Percentiles rank a stretch among this genome's conserved stretches.
Evolutionary conservation across 2,113 vertebrate genomes (phyloP).

Genomic region (Arenaria interpres): DNA sequence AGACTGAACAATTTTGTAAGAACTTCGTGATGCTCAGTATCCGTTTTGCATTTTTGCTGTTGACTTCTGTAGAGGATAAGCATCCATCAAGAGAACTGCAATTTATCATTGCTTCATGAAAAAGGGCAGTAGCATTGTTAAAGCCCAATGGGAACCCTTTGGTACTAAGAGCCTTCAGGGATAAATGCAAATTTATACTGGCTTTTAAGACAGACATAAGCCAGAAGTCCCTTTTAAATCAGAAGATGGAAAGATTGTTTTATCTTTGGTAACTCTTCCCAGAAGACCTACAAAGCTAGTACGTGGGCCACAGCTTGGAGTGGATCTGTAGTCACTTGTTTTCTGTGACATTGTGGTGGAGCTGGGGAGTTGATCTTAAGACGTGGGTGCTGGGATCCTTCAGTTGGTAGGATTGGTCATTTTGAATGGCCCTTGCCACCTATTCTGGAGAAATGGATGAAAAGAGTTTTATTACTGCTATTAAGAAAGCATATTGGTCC

Average conservation of each 20-base stretch:
- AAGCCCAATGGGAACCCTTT: constrained; percentile 34
- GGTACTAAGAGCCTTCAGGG: background rate
- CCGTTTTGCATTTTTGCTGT: background rate
- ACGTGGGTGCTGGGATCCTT: background rate
- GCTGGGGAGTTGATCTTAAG: background rate
- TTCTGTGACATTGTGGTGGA: background rate
- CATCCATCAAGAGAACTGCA: constrained; percentile 20
- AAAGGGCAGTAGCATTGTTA: constrained; percentile 54
- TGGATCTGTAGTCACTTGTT: background rate
- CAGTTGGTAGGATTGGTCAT: background rate
- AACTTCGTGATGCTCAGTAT: background rate
- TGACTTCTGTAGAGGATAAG: background rate
- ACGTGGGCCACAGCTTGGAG: background rate
- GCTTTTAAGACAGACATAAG: constrained; percentile 8
- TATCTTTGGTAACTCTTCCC: constrained; percentile 53
- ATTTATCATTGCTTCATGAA: background rate
- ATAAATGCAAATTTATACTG: constrained; percentile 33
- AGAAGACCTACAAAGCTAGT: background rate
- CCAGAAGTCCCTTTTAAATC: constrained; percentile 50
- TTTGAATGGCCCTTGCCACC: background rate
- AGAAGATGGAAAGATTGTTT: constrained; percentile 33
- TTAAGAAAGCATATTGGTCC: background rate
- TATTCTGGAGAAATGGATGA: background rate
- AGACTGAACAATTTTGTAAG: background rate
- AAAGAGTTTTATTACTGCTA: background rate